Conservation (phyloP, 1,140 invertebrate genomes). For the Marisa cornuarietis region DNA sequence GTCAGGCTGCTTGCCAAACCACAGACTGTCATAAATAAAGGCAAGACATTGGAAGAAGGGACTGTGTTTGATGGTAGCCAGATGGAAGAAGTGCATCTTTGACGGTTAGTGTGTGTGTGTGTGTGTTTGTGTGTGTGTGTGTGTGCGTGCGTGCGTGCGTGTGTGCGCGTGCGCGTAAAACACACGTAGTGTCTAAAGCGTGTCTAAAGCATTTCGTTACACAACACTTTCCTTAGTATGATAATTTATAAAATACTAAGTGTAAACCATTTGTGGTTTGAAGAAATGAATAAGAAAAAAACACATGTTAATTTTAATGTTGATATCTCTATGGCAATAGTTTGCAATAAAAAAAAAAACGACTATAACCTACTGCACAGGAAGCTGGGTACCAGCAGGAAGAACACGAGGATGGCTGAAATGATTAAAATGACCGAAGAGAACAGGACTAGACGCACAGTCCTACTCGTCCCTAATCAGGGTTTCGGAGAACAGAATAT, state of each 20-base stretch:
- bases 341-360: neutral
- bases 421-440: neutral
- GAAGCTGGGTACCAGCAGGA: too few species aligned
- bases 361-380: neutral
- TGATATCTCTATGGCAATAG: neutral
- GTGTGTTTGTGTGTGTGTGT: conserved; percentile 6
- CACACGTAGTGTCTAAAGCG: too few species aligned
- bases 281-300: too few species aligned
- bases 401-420: neutral
- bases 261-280: too few species aligned
- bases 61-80: neutral
- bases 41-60: neutral
- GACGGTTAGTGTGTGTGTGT: neutral
- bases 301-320: neutral
- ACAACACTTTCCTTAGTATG: too few species aligned
- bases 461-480: too few species aligned
- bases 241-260: too few species aligned
- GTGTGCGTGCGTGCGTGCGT: neutral
- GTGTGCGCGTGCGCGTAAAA: conserved; percentile 10
- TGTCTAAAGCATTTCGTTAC: too few species aligned
- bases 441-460: neutral
- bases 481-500: neutral
- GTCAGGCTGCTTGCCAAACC: neutral
- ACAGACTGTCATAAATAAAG: neutral
- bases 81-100: neutral